phyloP scores from a whole-genome alignment of 2,113 vertebrate species.

The Odobenus rosmarus region DNA sequence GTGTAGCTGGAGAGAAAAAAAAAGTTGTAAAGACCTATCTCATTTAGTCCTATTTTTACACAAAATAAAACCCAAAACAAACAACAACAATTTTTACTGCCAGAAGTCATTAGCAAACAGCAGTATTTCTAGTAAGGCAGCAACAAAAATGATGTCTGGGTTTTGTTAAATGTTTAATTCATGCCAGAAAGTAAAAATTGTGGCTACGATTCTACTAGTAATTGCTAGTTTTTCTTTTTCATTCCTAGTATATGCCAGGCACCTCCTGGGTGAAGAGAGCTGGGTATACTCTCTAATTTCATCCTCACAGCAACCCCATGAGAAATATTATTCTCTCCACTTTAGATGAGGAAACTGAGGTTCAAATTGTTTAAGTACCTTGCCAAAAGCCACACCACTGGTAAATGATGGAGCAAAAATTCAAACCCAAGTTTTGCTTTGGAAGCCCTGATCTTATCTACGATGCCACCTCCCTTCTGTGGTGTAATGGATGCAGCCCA shows the following conservation, averaged over 20 bases:
- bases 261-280: background rate
- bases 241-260: background rate
- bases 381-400: background rate
- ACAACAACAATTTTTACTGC: background rate
- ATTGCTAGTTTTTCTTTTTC: background rate
- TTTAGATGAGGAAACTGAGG: constrained; percentile 18
- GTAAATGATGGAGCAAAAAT: background rate
- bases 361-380: constrained; percentile 31
- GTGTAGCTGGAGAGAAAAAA: constrained; percentile 17
- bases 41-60: constrained; percentile 31
- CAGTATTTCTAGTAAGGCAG: constrained; percentile 1
- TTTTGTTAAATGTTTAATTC: constrained; percentile 45
- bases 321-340: constrained; percentile 37
- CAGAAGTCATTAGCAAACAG: constrained; percentile 51
- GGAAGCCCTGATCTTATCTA: background rate
- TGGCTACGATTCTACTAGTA: background rate
- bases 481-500: background rate
- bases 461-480: background rate
- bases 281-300: background rate
- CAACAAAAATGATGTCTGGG: constrained; percentile 16
- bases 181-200: constrained; percentile 11
- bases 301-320: background rate
- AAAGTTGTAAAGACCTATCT: background rate
- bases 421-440: background rate
- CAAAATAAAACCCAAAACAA: constrained; percentile 50